Evolutionary conservation across 2,797 vertebrate genomes (phyloP).

Genomic region (Syngnathus rostellatus): DNA sequence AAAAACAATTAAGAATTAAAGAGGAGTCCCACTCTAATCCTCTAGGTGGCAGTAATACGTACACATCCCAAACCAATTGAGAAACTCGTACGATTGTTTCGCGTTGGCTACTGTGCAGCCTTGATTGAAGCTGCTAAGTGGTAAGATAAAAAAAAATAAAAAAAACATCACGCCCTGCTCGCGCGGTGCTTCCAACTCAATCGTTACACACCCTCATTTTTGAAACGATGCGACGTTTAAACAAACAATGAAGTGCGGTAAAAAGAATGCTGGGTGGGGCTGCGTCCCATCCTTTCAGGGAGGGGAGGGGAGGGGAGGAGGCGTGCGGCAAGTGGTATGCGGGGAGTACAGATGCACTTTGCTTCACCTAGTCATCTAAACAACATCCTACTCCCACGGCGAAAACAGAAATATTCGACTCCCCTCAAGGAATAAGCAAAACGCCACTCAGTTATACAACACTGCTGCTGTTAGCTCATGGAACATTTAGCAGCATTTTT

Average conservation of each 20-base stretch:
- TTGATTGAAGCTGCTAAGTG: conserved; percentile 48
- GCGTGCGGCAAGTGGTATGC: conserved; percentile 26
- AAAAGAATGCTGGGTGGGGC: conserved; percentile 64
- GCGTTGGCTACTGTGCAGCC: conserved; percentile 41
- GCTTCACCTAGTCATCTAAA: conserved; percentile 7
- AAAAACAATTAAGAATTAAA: no score
- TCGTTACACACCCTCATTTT: conserved; percentile 45
- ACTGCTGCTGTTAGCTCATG: not conserved
- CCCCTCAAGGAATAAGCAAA: not conserved
- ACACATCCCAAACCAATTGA: not conserved
- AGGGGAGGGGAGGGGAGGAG: conserved; percentile 34
- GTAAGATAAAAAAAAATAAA: conserved; percentile 30
- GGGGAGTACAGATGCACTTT: conserved; percentile 2
- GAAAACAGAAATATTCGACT: conserved; percentile 6
- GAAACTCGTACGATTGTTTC: not conserved
- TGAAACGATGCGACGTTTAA: conserved; percentile 52
- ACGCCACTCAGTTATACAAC: not conserved
- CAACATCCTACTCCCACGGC: conserved; percentile 7
- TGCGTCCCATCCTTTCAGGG: conserved; percentile 44
- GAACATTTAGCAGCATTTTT: not conserved
- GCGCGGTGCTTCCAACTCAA: conserved; percentile 24
- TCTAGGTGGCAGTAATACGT: not conserved
- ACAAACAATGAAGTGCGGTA: conserved; percentile 60
- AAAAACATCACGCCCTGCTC: conserved; percentile 48
- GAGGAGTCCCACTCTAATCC: not conserved